Base-by-base conservation (phyloP, 2,797 vertebrate genomes). In the Macrochelys suwanniensis region DNA sequence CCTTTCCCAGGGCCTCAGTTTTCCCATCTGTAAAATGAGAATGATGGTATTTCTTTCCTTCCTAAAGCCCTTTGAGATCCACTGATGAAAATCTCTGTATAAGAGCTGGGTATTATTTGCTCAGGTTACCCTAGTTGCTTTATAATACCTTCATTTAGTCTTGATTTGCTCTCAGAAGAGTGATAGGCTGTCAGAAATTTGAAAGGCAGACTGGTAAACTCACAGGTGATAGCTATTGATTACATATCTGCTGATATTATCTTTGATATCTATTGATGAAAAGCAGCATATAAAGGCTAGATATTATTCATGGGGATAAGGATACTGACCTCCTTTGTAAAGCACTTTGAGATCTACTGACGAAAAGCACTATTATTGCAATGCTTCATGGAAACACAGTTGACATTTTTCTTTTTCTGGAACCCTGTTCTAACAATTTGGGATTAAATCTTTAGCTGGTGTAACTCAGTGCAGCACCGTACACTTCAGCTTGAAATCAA, bases 401-500 rank as follows among this genome's bases (percentile, higher is more conserved):
- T 26, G n/a, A 11, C 3, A 25, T 57, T 13, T 0, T 31, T 45
- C 1, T 0, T 80, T 74, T 87, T 11, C 23, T 37, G 80, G 23
- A 2, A 89, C 31, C 37, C 10, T 1, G 1, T 12, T 88, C 68
- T 84, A 83, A 79, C 1, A 2, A 37, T 80, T 82, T 81, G 19
- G 0, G 0, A 5, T 71, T 26, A 49, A 90, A 31, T 49, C 74
- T 77, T 77, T 31, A 77, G 74, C 45, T 49, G 45, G 25, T 76
- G 74, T 76, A 45, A 26, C 13, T 31, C 74, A 49, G 12, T 26
- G 45, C 74, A 76, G 71, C 11, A 47, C 74, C 11, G 5, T 47
- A 23, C 23, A 77, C 26, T 65, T 74, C 92, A 2, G 5, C 28
- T 56, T 25, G 17, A 92, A 91, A 21, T 16, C 15, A 90, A 87